Percentiles rank a stretch among this genome's conserved stretches.
Conservation (phyloP, 2,888 invertebrate species). For the Bugulina stolonifera region DNA sequence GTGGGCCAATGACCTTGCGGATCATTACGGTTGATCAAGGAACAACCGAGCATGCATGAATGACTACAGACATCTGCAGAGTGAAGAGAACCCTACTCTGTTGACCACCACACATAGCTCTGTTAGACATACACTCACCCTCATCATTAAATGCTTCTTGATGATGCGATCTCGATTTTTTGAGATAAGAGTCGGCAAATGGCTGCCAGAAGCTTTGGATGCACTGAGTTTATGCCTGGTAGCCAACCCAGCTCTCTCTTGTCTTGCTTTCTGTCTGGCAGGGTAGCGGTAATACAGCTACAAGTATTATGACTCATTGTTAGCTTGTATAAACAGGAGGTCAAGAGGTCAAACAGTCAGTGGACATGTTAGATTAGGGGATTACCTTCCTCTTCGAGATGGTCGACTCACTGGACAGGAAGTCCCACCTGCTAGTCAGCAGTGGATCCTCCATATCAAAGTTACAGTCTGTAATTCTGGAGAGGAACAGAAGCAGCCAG, state of each 20-base stretch:
- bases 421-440: constrained; percentile 16
- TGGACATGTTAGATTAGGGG: no score
- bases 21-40: no score
- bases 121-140: neutral
- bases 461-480: constrained; percentile 52
- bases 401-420: constrained; percentile 4
- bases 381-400: neutral
- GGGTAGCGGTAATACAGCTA: neutral
- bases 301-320: no score
- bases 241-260: neutral
- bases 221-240: neutral
- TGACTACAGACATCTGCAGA: no score
- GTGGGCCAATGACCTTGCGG: no score
- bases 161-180: neutral
- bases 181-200: neutral
- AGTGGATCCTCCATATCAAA: neutral
- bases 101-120: neutral
- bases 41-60: no score
- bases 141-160: neutral
- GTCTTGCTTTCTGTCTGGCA: neutral
- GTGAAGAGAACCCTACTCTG: neutral
- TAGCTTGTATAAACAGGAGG: no score
- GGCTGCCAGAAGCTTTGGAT: neutral
- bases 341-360: no score
- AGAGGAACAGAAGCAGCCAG: constrained; percentile 71